These are phyloP conservation scores for Gallinago solitaria DNA, from an alignment of 2,797 vertebrate species.

Conservation along the genomic window DNA sequence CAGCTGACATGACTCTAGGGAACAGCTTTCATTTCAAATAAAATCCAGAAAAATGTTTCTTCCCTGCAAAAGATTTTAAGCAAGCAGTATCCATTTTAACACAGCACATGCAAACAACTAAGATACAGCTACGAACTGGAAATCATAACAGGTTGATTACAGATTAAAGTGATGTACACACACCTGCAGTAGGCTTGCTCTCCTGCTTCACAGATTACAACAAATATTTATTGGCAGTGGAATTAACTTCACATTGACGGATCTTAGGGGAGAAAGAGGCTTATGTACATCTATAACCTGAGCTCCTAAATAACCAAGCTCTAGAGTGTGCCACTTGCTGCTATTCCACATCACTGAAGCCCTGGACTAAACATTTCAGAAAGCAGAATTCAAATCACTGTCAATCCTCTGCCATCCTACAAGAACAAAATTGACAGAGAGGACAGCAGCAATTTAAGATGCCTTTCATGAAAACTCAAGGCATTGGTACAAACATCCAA, in stretches of 20 bases:
- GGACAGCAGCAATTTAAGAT: background rate
- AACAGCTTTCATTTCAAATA: slow-evolving; percentile 43
- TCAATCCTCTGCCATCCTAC: background rate
- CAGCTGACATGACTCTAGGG: slow-evolving; percentile 14
- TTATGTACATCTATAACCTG: background rate
- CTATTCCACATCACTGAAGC: background rate
- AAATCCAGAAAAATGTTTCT: slow-evolving; percentile 25
- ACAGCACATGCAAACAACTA: background rate
- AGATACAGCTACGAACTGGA: background rate
- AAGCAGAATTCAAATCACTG: slow-evolving; percentile 1
- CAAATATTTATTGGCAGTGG: background rate
- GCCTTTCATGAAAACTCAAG: background rate
- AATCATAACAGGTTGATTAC: background rate
- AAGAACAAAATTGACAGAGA: background rate
- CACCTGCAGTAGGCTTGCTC: background rate
- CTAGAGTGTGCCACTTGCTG: background rate
- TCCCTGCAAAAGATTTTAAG: background rate
- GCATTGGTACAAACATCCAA: background rate
- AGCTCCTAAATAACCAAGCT: background rate
- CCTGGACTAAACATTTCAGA: background rate
- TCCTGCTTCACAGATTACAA: background rate
- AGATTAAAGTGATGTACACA: background rate
- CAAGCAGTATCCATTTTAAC: background rate
- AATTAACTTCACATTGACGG: slow-evolving; percentile 15
- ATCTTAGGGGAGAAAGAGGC: background rate